A percentile compares a stretch with the other conserved stretches of the same genome.
Evolutionary conservation across 2,888 invertebrate species (phyloP).

Genomic region (Platycnemis pennipes): DNA sequence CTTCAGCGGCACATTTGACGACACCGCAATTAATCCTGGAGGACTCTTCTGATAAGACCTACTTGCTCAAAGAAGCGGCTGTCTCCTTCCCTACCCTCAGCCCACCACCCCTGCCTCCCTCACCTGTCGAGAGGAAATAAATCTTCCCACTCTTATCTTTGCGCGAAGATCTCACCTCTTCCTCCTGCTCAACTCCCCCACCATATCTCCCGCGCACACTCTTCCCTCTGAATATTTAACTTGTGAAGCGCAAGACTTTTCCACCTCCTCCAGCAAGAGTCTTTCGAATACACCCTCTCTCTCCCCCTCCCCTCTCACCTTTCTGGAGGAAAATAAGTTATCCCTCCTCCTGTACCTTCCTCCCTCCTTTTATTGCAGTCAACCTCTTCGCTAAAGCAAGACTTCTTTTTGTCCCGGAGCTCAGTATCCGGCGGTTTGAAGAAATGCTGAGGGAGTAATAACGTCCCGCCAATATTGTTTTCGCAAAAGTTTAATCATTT

Average conservation of each 20-base stretch:
- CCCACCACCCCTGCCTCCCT: neutral
- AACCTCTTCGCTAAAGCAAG: neutral
- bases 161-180: neutral
- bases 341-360: neutral
- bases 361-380: neutral
- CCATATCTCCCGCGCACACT: neutral
- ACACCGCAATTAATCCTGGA: constrained; percentile 12
- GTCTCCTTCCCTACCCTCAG: neutral
- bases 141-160: neutral
- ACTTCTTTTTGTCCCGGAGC: neutral
- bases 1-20: neutral
- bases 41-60: constrained; percentile 1
- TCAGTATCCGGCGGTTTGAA: constrained; percentile 6
- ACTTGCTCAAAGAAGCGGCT: neutral
- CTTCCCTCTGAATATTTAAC: constrained; percentile 7
- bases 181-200: neutral
- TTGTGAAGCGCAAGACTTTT: constrained; percentile 25
- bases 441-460: neutral
- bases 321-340: neutral
- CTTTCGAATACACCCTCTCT: neutral
- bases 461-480: neutral
- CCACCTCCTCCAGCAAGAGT: neutral
- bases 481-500: neutral
- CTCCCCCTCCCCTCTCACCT: neutral
- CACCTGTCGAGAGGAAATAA: constrained; percentile 33